A percentile compares a stretch with the other conserved stretches of the same genome.
Evolutionary conservation across 2,888 invertebrate species (phyloP).

Genomic region (Spialia ferax): DNA sequence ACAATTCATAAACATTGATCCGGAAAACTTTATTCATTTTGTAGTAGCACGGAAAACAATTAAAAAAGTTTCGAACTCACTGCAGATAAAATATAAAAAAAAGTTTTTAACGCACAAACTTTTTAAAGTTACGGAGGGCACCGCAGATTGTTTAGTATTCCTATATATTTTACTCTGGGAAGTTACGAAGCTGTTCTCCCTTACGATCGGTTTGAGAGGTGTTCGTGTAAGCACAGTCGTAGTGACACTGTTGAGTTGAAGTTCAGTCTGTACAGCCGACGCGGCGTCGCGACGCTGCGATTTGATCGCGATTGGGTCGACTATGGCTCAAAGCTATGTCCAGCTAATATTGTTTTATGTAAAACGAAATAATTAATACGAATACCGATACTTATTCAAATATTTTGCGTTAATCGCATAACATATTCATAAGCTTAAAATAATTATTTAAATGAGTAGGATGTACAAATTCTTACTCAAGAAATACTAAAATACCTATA

Average conservation of each 20-base stretch:
- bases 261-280: background rate
- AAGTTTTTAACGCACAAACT: background rate
- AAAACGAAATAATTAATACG: background rate
- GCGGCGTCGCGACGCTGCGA: background rate
- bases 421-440: no score
- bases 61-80: conserved; percentile 8
- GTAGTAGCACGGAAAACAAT: background rate
- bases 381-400: no score
- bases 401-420: no score
- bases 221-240: conserved; percentile 29
- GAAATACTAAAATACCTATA: no score
- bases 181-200: conserved; percentile 1
- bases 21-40: conserved; percentile 7
- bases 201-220: conserved; percentile 16
- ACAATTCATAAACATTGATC: background rate
- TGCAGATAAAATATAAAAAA: background rate
- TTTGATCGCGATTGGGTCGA: conserved; percentile 18
- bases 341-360: background rate
- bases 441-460: no score
- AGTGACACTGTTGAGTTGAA: conserved; percentile 21
- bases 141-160: background rate
- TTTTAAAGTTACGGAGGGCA: background rate
- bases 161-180: background rate
- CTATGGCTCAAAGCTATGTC: background rate
- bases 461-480: no score